phyloP scores from a whole-genome alignment of 2,113 vertebrate genomes.

The Heterotilapia buettikoferi region DNA sequence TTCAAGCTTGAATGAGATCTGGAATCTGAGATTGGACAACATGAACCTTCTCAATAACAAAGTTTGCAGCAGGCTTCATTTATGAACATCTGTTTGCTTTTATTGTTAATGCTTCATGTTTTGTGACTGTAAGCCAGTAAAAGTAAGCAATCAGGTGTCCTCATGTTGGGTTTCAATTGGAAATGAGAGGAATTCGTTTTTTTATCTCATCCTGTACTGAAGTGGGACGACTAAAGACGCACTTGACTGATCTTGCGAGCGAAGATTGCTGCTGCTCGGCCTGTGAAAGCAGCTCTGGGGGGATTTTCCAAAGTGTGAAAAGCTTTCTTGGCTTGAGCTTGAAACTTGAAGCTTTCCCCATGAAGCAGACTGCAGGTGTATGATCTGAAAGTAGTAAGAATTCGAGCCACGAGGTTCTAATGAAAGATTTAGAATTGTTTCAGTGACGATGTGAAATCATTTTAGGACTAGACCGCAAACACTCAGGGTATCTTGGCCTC shows the following conservation, averaged over 20 bases:
- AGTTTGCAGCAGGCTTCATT: background rate
- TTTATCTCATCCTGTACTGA: background rate
- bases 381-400: background rate
- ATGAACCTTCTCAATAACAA: background rate
- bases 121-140: background rate
- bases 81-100: background rate
- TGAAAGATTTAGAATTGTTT: background rate
- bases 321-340: background rate
- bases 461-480: background rate
- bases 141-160: background rate
- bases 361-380: background rate
- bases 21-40: background rate
- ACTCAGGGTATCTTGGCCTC: background rate
- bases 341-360: background rate
- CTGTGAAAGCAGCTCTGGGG: background rate
- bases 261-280: background rate
- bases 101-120: background rate
- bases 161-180: rapidly evolving
- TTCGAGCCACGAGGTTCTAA: background rate
- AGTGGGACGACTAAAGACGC: rapidly evolving
- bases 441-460: background rate
- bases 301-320: background rate
- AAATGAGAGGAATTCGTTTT: background rate
- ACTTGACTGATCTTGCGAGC: background rate
- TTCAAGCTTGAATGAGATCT: background rate